Percentiles rank a stretch among this genome's conserved stretches.
Evolutionary conservation across 2,113 vertebrate species (phyloP).

Genomic region (Zosterops borbonicus): DNA sequence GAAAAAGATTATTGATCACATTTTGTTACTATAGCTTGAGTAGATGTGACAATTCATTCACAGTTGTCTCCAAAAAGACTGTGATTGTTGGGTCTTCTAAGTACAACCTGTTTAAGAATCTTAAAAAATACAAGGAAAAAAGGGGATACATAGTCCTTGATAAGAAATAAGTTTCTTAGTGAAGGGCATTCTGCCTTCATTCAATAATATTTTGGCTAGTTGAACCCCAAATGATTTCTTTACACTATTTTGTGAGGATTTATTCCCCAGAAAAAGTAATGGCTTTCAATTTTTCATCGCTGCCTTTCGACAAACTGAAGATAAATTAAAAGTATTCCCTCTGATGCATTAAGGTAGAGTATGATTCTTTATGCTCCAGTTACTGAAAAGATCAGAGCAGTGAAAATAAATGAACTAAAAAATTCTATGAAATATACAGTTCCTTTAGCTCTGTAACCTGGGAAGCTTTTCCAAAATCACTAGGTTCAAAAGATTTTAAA

Average conservation of each 20-base stretch:
- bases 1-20: background rate
- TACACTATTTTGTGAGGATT: slow-evolving; percentile 7
- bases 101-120: background rate
- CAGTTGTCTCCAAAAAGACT: background rate
- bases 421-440: slow-evolving; percentile 61
- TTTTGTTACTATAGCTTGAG: background rate
- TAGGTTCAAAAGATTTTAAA: slow-evolving; percentile 14
- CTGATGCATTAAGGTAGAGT: slow-evolving; percentile 55
- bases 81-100: background rate
- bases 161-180: background rate
- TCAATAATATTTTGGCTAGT: background rate
- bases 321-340: slow-evolving; percentile 68
- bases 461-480: slow-evolving; percentile 18
- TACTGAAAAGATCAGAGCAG: slow-evolving; percentile 58
- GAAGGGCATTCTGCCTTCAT: background rate
- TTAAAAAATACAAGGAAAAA: slow-evolving; percentile 11
- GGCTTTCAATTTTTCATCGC: slow-evolving; percentile 12
- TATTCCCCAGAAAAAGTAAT: background rate
- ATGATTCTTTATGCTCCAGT: slow-evolving; percentile 69
- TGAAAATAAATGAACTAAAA: slow-evolving; percentile 66
- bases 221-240: background rate
- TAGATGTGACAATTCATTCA: slow-evolving; percentile 18
- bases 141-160: background rate
- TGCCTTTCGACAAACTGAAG: slow-evolving; percentile 31
- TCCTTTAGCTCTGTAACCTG: background rate